Base-by-base conservation (phyloP, 2,888 invertebrate species). In the Magallana nippona region DNA sequence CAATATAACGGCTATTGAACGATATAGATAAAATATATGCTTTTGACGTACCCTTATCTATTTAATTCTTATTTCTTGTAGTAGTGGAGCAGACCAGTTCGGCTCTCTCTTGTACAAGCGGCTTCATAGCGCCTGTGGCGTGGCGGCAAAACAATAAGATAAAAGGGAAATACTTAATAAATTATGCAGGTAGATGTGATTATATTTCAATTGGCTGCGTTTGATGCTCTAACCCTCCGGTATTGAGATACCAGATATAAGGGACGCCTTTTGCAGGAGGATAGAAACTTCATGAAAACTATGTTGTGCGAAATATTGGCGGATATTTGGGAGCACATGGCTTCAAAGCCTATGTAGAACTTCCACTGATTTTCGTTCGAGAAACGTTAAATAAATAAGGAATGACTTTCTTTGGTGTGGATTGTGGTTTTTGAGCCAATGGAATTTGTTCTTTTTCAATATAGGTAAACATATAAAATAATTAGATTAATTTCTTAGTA, bases 11-110 rank as follows among this genome's bases (percentile, higher is more conserved):
- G 71, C 71, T 27, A 71, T 71, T 71, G 71, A 71, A 71, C 71
- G 71, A 71, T 71, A 71, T 71, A 71, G 71, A 71, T 71, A 71
- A 71, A 71, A 22, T 71, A 32, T 71, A 27, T 71, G 71, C 71
- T 71, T 32, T 71, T 71, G 15, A 71, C 15, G 32, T 71, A 27
- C 71, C 27, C 71, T 71, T 71, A 71, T 71, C 71, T 1, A 22
- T 27, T 71, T 71, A 71, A 32, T 71, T 22, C 71, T 71, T 13
- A 27, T 32, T 32, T 27, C 71, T 71, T 71, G 32, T 71, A 71
- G 32, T 32, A 71, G 27, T 13, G 71, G 27, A 11, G 5, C 71
- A 0, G 32, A 32, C 27, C 32, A 27, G 32, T 13, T 71, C 71
- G 22, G 10, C 19, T 71, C 71, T 32, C 13, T 32, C 19, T 13